Evolutionary conservation across 2,113 vertebrate species (phyloP).

Genomic region (Callipepla californica): DNA sequence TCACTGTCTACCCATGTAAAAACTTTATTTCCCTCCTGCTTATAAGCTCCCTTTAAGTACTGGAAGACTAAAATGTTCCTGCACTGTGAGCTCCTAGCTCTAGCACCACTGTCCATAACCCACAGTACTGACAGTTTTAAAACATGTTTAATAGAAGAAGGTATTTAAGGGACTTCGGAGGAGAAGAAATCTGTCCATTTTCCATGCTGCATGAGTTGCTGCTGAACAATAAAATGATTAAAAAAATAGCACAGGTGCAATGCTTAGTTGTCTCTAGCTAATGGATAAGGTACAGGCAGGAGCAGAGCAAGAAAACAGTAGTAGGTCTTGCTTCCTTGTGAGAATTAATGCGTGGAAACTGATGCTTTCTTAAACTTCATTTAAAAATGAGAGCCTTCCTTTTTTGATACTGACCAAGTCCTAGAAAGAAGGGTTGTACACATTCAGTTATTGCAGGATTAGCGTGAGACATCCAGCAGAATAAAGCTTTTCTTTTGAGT

Average conservation of each 20-base stretch:
- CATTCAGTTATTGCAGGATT: not conserved
- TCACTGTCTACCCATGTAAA: no score
- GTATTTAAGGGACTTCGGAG: not conserved
- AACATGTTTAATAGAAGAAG: not conserved
- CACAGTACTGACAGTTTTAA: not conserved
- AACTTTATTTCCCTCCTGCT: no score
- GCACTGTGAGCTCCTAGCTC: not conserved
- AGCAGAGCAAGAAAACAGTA: not conserved
- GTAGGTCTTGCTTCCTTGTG: accelerated
- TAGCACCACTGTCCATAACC: not conserved
- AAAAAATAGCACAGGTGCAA: not conserved
- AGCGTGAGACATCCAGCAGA: not conserved
- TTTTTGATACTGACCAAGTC: not conserved
- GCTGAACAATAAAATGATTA: not conserved
- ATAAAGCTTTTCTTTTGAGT: not conserved
- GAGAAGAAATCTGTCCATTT: not conserved
- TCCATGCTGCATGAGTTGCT: not conserved
- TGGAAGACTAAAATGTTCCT: not conserved
- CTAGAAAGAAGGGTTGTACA: not conserved
- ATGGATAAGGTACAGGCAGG: not conserved
- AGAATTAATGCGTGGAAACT: not conserved
- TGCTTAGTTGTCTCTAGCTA: not conserved
- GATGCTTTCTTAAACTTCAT: not conserved
- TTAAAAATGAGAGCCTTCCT: not conserved
- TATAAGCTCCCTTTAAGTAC: no score